Evolutionary conservation across 2,113 vertebrate species (phyloP).

Genomic region (Emydura subglobosa): DNA sequence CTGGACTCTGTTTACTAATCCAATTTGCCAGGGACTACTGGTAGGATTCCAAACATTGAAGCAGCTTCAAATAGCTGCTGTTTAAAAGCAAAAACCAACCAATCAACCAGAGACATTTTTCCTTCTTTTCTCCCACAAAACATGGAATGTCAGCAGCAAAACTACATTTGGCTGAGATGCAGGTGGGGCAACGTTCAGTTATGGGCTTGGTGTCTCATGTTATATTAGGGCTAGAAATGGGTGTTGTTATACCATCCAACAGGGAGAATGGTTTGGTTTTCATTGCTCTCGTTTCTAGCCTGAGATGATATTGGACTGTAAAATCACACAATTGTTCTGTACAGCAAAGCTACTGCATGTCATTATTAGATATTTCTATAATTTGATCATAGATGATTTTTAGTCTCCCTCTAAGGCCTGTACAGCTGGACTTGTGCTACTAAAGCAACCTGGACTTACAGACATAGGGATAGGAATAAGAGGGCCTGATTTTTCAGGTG

Average conservation of each 20-base stretch:
- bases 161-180: not conserved
- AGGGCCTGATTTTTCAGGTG: not conserved
- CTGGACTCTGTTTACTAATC: not conserved
- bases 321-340: constrained; percentile 15
- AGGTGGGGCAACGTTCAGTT: not conserved
- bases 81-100: not conserved
- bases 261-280: not conserved
- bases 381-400: not conserved
- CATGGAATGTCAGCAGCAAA: not conserved
- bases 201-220: not conserved
- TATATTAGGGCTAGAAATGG: not conserved
- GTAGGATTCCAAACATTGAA: constrained; percentile 4
- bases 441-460: not conserved
- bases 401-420: not conserved
- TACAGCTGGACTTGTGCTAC: not conserved
- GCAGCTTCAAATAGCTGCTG: not conserved
- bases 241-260: not conserved
- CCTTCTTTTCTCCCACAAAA: not conserved
- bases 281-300: not conserved
- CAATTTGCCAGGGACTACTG: not conserved
- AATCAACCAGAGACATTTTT: not conserved
- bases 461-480: not conserved
- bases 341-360: not conserved
- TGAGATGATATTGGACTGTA: not conserved
- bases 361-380: not conserved